A percentile compares a stretch with the other conserved stretches of the same genome.
Conservation (phyloP, 2,113 vertebrate genomes). For the Chitala chitala region DNA sequence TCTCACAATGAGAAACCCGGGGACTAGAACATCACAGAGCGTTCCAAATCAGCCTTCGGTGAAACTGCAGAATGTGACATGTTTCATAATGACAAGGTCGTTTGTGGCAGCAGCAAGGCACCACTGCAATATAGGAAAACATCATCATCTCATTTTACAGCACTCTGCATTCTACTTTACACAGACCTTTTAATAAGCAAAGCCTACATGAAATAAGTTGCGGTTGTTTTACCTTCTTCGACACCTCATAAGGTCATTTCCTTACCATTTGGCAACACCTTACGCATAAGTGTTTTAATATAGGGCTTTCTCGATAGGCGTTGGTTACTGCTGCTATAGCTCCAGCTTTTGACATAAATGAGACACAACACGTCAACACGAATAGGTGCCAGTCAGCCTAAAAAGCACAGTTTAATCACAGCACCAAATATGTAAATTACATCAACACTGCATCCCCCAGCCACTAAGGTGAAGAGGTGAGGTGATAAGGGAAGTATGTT, state of each 20-base stretch:
- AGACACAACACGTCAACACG: not conserved
- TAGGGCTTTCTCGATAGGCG: not conserved
- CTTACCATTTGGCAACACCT: not conserved
- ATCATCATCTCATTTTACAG: not conserved
- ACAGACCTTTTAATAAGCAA: not conserved
- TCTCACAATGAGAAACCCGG: not conserved
- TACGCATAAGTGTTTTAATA: not conserved
- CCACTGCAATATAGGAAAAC: not conserved
- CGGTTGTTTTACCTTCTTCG: no score
- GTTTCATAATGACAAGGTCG: conserved; percentile 43
- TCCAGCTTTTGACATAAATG: not conserved
- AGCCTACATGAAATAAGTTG: not conserved
- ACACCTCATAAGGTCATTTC: conserved; percentile 27
- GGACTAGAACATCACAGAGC: not conserved
- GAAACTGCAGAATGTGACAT: conserved; percentile 13
- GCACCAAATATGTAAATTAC: not conserved
- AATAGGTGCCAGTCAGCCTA: not conserved
- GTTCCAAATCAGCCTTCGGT: conserved; percentile 3
- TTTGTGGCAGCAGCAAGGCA: conserved; percentile 15
- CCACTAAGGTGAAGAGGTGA: conserved; percentile 10
- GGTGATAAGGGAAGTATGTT: not conserved
- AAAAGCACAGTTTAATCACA: not conserved
- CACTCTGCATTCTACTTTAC: not conserved
- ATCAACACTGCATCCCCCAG: not conserved
- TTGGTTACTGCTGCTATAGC: not conserved